These are phyloP conservation scores for Mythimna albipuncta DNA, from an alignment of 2,888 invertebrate species.

Conservation along the genomic window DNA sequence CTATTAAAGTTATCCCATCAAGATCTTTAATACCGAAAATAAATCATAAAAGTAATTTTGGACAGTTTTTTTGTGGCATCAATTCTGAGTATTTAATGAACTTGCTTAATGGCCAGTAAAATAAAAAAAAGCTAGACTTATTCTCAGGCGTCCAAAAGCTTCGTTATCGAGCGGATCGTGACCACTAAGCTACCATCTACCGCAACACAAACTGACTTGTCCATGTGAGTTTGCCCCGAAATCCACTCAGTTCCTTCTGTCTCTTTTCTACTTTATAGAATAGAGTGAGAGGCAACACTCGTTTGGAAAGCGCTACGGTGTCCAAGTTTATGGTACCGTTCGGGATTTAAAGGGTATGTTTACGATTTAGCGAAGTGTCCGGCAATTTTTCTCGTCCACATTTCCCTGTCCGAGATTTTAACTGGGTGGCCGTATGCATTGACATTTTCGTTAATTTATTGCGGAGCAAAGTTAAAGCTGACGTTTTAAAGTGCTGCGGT, in stretches of 20 bases:
- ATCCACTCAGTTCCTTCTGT: conserved; percentile 39
- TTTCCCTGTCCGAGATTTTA: conserved; percentile 54
- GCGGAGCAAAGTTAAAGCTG: conserved; percentile 17
- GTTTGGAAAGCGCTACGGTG: conserved; percentile 50
- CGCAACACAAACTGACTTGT: conserved; percentile 57
- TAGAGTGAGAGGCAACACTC: conserved; percentile 37
- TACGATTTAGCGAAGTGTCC: conserved; percentile 57
- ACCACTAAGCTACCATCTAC: conserved; percentile 46
- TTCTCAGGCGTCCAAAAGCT: conserved; percentile 12
- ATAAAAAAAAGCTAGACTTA: conserved; percentile 9
- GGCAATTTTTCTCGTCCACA: conserved; percentile 54
- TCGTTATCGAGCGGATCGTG: conserved; percentile 41
- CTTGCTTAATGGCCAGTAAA: conserved; percentile 5
- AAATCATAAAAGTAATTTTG: conserved; percentile 34
- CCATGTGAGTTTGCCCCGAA: conserved; percentile 46
- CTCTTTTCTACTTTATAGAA: conserved; percentile 10
- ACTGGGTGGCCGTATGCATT: conserved; percentile 48
- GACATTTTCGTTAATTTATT: conserved; percentile 55
- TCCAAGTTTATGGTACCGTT: conserved; percentile 51
- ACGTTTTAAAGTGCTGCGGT: conserved; percentile 44
- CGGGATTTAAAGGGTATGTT: conserved; percentile 62
- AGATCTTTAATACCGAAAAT: conserved; percentile 23
- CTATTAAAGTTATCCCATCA: conserved; percentile 39
- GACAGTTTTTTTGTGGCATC: background rate
- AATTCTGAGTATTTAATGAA: conserved; percentile 4